Percentiles rank a stretch among this genome's conserved stretches.
phyloP scores from a whole-genome alignment of 2,888 invertebrate species.

The Electrophaes corylata region DNA sequence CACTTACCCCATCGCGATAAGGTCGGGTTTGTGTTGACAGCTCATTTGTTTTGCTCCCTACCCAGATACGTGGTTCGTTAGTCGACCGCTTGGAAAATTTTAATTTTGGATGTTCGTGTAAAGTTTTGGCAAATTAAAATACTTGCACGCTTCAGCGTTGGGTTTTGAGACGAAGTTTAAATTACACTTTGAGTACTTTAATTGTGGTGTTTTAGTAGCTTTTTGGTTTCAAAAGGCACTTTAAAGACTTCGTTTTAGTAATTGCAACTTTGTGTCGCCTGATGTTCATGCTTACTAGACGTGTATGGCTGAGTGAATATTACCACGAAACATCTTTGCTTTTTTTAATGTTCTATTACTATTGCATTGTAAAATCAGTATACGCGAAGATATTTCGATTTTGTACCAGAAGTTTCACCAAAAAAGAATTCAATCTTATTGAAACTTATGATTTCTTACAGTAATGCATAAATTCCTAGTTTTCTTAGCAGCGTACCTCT shows the following conservation, averaged over 20 bases:
- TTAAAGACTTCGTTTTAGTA: neutral
- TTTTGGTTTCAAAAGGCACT: slow-evolving; percentile 2
- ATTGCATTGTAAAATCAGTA: no score
- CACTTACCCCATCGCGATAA: slow-evolving; percentile 25
- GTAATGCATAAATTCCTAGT: no score
- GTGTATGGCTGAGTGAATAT: neutral
- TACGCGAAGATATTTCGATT: no score
- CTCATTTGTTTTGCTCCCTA: slow-evolving; percentile 15
- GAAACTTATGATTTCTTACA: no score
- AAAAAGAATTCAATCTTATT: no score
- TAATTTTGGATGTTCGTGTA: slow-evolving; percentile 24
- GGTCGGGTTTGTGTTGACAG: slow-evolving; percentile 23
- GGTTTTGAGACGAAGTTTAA: slow-evolving; percentile 18
- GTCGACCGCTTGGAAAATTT: slow-evolving; percentile 28
- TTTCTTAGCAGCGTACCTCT: no score
- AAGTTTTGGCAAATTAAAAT: slow-evolving; percentile 30
- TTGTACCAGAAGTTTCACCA: no score
- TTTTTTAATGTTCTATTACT: no score
- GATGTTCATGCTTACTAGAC: neutral
- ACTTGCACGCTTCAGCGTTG: slow-evolving; percentile 19
- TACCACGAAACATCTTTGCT: neutral
- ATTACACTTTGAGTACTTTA: slow-evolving; percentile 16
- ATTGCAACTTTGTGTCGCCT: neutral
- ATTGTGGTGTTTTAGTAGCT: slow-evolving; percentile 14
- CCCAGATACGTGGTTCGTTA: slow-evolving; percentile 24